Base-by-base conservation (phyloP, 2,888 invertebrate species). In the Eupithecia centaureata region DNA sequence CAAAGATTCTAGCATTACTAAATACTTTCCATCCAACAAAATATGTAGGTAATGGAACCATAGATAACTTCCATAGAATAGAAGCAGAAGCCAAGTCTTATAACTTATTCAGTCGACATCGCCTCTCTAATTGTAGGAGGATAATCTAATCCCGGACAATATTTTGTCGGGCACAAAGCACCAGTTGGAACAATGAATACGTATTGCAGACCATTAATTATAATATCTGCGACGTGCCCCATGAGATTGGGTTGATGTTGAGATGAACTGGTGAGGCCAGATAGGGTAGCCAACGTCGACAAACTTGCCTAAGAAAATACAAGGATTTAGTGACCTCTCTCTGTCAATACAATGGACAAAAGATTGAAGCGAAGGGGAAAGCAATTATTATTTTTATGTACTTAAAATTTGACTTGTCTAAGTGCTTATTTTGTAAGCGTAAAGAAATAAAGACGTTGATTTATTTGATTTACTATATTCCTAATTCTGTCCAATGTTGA, bases 151-250 rank as follows among this genome's bases (percentile, higher is more conserved):
- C 75, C 76, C n/a, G n/a, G n/a, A n/a, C n/a, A n/a, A 79, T 82
- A 81, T 81, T 82, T 79, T 77, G 78, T 76, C 77, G 73, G 74
- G 79, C 78, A 18, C 42, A 47, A 47, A 5, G 47, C 47, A 47
- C 79, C 84, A 85, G 86, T 84, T 81, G 83, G 76, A 67, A 75
- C 83, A 84, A 86, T 86, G 84, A 84, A 84, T 82, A 84, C 81
- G 78, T 81, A 82, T 84, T 80, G 82, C 79, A 72, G 71, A 72
- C 74, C 78, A 78, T 83, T 87, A 85, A 85, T 87, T 86, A 83
- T 82, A 82, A 82, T 82, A 82, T 79, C 78, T 73, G 72, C 72
- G 73, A 77, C 81, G 77, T 82, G 81, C 76, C 80, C 76, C 79
- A 68, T 73, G 84, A 80, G 83, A 80, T 83, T 82, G 76, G 68